A percentile compares a stretch with the other conserved stretches of the same genome.
Conservation (phyloP, 2,113 vertebrate genomes). For the Calidris pugnax region DNA sequence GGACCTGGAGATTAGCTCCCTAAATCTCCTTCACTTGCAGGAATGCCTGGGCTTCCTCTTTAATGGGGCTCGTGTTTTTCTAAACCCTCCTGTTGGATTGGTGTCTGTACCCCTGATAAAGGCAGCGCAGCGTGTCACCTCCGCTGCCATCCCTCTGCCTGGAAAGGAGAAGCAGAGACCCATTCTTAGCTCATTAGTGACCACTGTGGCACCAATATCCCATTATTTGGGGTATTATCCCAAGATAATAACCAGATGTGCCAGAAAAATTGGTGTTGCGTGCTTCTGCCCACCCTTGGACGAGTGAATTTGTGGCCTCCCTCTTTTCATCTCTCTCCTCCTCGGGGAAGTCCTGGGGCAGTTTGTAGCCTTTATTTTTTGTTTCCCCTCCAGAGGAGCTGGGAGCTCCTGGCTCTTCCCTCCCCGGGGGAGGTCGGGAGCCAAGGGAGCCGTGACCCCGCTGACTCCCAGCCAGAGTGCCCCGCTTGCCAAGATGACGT, state of each 20-base stretch:
- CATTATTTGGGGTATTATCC: background rate
- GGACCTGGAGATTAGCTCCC: background rate
- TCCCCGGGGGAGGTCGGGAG: background rate
- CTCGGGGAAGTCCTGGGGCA: background rate
- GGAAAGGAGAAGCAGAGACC: background rate
- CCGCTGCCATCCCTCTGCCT: background rate
- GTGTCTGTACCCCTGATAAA: background rate
- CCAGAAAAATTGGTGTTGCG: background rate
- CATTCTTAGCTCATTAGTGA: background rate
- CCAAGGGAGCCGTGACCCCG: background rate
- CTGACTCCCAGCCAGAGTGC: background rate
- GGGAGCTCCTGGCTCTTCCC: background rate
- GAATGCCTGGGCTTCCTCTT: background rate
- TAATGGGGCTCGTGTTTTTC: background rate
- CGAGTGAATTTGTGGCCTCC: background rate
- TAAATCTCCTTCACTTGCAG: background rate
- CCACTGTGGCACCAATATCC: background rate
- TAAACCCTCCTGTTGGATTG: background rate
- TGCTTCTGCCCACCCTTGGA: background rate
- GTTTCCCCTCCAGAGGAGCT: background rate
- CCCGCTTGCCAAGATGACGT: background rate
- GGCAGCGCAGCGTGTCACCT: background rate
- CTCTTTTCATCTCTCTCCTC: background rate
- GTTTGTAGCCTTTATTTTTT: background rate
- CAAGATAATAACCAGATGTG: background rate